Evolutionary conservation across 2,888 invertebrate species (phyloP).

Genomic region (Lissonota sp.): DNA sequence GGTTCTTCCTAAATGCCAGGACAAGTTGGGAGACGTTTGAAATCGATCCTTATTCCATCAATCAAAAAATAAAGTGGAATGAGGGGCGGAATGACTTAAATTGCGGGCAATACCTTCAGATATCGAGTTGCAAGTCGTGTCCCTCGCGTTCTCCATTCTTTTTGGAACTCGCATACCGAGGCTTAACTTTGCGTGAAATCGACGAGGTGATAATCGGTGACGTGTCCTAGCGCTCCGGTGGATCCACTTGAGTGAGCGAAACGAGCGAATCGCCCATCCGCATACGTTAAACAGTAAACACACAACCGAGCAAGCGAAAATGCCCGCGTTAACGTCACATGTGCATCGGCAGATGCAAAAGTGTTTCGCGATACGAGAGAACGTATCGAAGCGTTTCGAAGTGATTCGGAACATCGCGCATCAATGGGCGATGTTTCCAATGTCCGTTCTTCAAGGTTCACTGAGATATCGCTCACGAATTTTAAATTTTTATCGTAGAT

Average conservation of each 20-base stretch:
- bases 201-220: slow-evolving; percentile 57
- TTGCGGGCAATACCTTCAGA: too few relatives aligned
- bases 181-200: slow-evolving; percentile 63
- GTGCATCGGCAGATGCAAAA: slow-evolving; percentile 6
- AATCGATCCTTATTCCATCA: too few relatives aligned
- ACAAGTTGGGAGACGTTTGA: too few relatives aligned
- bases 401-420: slow-evolving; percentile 49
- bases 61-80: too few relatives aligned
- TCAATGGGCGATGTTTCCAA: too few relatives aligned
- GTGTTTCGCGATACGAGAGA: slow-evolving; percentile 16
- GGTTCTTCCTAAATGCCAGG: too few relatives aligned
- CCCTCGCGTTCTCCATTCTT: slow-evolving; percentile 32
- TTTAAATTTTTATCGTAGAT: background rate
- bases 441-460: slow-evolving; percentile 1
- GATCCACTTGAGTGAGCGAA: slow-evolving; percentile 53
- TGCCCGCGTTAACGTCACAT: background rate
- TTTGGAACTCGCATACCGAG: slow-evolving; percentile 37
- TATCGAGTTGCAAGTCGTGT: too few relatives aligned
- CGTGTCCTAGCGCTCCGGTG: slow-evolving; percentile 55
- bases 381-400: slow-evolving; percentile 53
- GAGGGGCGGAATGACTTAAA: too few relatives aligned
- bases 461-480: slow-evolving; percentile 23
- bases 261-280: slow-evolving; percentile 50
- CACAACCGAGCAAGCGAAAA: too few relatives aligned
- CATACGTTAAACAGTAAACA: too few relatives aligned